Base-by-base conservation (phyloP, 2,888 invertebrate species). In the Neuroscelio doddi region DNA sequence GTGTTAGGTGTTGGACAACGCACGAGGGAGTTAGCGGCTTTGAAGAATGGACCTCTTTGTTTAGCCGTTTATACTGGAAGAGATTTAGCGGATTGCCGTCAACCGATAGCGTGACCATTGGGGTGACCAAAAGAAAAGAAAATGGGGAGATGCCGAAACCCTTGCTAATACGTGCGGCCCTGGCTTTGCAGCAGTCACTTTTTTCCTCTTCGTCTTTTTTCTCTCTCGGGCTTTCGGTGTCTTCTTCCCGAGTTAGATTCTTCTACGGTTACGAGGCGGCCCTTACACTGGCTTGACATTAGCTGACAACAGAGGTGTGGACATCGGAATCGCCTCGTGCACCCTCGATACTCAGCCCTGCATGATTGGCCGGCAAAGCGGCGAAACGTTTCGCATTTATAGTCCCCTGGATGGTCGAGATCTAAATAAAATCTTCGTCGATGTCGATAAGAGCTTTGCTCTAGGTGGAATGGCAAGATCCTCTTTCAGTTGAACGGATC, bases 31-130 rank as follows among this genome's bases (percentile, higher is more conserved):
- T n/a, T n/a, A n/a, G 69, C 51, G 68, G 56, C 62, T 71, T 72
- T 78, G 75, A 82, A 83, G 83, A 83, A 83, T 83, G 75, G 79
- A 83, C 78, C 80, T 83, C 83, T 84, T 84, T 84, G 84, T 84
- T 84, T 84, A 84, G 84, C 82, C 83, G 84, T 84, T 84, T 84
- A 84, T 79, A 80, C 82, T 79, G 79, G 79, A 80, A 82, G 83
- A 83, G 84, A 84, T 84, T 83, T 82, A 76, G 80, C 75, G 81
- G 82, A 82, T 83, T 80, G 83, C 74, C 80, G 79, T 78, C 79
- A 75, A 70, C 72, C 78, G 80, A 79, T 78, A 80, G 75, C 75
- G 72, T 69, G 66, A 65, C 62, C 65, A 64, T 69, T 67, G 63
- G 67, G 64, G 56, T 26, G 68, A 36, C 49, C 51, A 16, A 38